Conservation (phyloP, 2,797 vertebrate species). For the Silurus lanzhouensis region DNA sequence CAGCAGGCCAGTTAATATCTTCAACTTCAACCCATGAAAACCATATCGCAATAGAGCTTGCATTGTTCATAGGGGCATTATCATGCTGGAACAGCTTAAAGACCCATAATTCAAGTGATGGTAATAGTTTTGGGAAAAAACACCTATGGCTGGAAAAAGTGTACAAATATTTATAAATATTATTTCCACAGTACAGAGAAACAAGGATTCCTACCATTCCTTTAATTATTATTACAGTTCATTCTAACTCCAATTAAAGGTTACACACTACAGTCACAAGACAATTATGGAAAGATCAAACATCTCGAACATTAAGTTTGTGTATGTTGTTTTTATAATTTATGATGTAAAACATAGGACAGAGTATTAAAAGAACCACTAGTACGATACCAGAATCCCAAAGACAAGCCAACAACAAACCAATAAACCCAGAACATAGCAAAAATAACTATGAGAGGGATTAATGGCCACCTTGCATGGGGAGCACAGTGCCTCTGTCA, state of each 20-base stretch:
- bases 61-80: too few relatives aligned
- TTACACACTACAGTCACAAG: neutral
- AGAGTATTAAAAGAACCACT: neutral
- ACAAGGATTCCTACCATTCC: neutral
- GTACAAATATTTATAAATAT: neutral
- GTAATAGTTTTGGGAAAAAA: too few relatives aligned
- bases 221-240: neutral
- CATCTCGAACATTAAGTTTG: neutral
- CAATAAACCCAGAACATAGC: neutral
- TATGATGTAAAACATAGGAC: neutral
- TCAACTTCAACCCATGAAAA: too few relatives aligned
- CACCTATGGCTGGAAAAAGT: too few relatives aligned
- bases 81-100: too few relatives aligned
- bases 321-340: slow-evolving; percentile 10
- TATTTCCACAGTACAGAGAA: neutral
- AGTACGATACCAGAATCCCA: neutral
- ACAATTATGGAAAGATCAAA: neutral
- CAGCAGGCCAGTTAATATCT: too few relatives aligned
- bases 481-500: slow-evolving; percentile 6
- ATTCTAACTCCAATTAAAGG: neutral
- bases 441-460: slow-evolving; percentile 15
- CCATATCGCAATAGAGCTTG: too few relatives aligned
- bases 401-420: neutral
- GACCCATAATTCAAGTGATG: too few relatives aligned
- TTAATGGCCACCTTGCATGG: slow-evolving; percentile 33